A percentile compares a stretch with the other conserved stretches of the same genome.
Evolutionary conservation across 2,888 invertebrate genomes (phyloP).

Genomic region (Folsomia candida): DNA sequence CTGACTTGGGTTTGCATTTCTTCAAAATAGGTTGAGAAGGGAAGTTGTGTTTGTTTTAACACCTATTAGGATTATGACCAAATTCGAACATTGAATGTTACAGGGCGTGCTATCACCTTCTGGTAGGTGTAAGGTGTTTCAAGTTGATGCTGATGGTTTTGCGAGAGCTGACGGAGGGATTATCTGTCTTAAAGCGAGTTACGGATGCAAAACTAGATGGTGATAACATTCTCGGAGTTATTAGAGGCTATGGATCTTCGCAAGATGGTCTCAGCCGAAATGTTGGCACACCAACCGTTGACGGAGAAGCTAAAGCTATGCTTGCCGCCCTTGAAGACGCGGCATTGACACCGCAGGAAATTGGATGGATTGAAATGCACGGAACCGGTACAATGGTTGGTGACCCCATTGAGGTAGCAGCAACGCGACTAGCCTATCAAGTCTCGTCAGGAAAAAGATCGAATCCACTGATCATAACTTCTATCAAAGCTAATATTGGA

Average conservation of each 20-base stretch:
- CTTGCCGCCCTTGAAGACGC: constrained; percentile 59
- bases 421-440: not conserved
- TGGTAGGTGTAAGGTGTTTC: not conserved
- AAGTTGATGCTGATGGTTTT: not conserved
- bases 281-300: not conserved
- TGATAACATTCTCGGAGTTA: not conserved
- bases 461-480: not conserved
- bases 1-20: too few relatives aligned
- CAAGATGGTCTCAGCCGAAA: not conserved
- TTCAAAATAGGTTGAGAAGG: too few relatives aligned
- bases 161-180: not conserved
- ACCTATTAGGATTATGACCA: too few relatives aligned
- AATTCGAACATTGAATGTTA: too few relatives aligned
- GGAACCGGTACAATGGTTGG: constrained; percentile 88
- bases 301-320: not conserved
- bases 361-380: constrained; percentile 93
- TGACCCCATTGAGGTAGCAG: not conserved
- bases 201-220: not conserved
- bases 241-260: not conserved
- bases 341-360: constrained; percentile 75
- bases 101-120: too few relatives aligned
- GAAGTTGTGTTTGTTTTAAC: too few relatives aligned
- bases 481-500: not conserved
- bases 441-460: not conserved
- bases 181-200: not conserved